Percentiles rank a stretch among this genome's conserved stretches.
phyloP scores from a whole-genome alignment of 2,888 invertebrate species.

The Punctoribates punctum region DNA sequence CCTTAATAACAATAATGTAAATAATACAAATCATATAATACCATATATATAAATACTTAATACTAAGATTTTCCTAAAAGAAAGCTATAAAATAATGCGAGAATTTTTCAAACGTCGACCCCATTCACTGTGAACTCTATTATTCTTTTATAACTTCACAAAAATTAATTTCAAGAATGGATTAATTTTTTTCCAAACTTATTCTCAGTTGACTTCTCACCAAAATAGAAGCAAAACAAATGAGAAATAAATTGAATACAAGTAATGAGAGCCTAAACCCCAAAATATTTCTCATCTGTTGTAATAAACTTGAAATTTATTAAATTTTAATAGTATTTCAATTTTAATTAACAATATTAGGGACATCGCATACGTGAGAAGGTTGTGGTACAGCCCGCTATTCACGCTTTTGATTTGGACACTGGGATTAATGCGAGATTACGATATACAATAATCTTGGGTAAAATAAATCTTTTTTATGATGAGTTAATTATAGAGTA shows the following conservation, averaged over 20 bases:
- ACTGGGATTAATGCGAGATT: constrained; percentile 68
- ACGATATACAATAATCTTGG: constrained; percentile 73
- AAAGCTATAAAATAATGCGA: constrained; percentile 22
- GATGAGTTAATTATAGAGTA: constrained; percentile 3
- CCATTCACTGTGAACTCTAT: constrained; percentile 27
- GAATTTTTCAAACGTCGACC: background rate
- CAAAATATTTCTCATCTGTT: background rate
- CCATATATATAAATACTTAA: constrained; percentile 1
- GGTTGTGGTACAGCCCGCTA: constrained; percentile 66
- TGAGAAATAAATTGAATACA: background rate
- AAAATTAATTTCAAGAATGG: constrained; percentile 14
- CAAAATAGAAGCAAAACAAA: background rate
- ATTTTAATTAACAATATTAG: constrained; percentile 54
- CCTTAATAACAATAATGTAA: background rate
- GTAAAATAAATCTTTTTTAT: constrained; percentile 44
- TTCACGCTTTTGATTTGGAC: constrained; percentile 76
- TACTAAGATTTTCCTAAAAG: background rate
- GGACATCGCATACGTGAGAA: constrained; percentile 68
- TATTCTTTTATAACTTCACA: background rate
- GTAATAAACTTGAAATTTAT: constrained; percentile 14
- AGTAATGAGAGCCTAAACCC: background rate
- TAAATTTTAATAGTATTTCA: background rate
- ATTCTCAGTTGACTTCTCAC: constrained; percentile 8
- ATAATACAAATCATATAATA: background rate
- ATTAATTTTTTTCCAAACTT: background rate